Evolutionary conservation across 2,113 vertebrate species (phyloP), one percentile per base, ranked within the genome.

Genomic region (Mola mola): DNA sequence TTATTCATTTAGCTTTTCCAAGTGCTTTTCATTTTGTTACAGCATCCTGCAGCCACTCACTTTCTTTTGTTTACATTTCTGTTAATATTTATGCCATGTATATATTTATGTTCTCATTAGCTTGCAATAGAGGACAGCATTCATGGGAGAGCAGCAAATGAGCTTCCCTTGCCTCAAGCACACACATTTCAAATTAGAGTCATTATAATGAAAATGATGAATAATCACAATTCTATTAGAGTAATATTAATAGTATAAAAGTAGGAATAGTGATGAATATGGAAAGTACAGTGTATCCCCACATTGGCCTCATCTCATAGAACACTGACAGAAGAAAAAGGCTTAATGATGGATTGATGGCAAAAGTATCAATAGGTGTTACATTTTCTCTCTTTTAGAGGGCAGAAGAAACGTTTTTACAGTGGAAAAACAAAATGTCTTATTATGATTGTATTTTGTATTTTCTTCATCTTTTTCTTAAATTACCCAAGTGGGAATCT

Each of bases 261-360:
- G 36, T 24, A 19, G 44, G 5, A 17, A 48, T 1, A 12, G 5
- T 9, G 36, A 17, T 28, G 38, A 33, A 10, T 33, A n/a, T n/a
- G n/a, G n/a, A n/a, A n/a, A n/a, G 8, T 4, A 46, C 12, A n/a
- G 8, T 20, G 3, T 2, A 31, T 42, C 15, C 11, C 29, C 19
- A 13, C 29, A 13, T 47, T 19, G 25, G 28, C 12, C 3, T 21
- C 15, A 19, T 33, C 16, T 41, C 16, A 7, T 55, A 7, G 26
- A 7, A 63, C 55, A 40, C 24, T 42, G 72, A 57, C 59, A 49
- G 59, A 40, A 12, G 59, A n/a, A n/a, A n/a, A n/a, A n/a, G n/a
- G 60, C 51, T 49, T 63, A 66, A 66, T 56, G 37, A 59, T 41
- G 64, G 21, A 17, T 31, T 73, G 5, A 5, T n/a, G n/a, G n/a